These are phyloP conservation scores for Pristionchus maxplancki DNA, from an alignment of 2,888 invertebrate species.

Conservation along the genomic window DNA sequence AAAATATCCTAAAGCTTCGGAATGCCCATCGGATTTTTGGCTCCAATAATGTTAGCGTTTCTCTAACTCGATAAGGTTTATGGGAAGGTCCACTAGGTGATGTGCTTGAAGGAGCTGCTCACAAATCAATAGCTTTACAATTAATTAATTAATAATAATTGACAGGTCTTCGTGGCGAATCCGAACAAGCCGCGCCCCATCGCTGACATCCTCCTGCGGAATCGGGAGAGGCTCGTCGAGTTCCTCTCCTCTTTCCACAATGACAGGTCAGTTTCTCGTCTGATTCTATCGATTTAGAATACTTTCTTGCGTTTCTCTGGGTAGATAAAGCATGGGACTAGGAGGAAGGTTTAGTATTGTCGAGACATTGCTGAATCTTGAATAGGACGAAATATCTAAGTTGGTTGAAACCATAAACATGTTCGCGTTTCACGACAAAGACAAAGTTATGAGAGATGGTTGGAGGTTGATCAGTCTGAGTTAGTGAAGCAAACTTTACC, in stretches of 20 bases:
- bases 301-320: not conserved
- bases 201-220: constrained; percentile 96
- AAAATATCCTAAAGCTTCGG: too few relatives aligned
- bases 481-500: too few relatives aligned
- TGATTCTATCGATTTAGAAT: not conserved
- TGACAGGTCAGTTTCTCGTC: constrained; percentile 80
- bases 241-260: constrained; percentile 99
- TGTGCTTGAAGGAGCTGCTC: too few relatives aligned
- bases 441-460: not conserved
- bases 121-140: too few relatives aligned
- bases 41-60: too few relatives aligned
- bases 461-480: not conserved
- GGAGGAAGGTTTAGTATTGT: too few relatives aligned
- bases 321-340: not conserved
- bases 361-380: too few relatives aligned
- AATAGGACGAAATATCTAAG: too few relatives aligned
- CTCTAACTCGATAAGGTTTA: too few relatives aligned
- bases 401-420: too few relatives aligned
- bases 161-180: constrained; percentile 97
- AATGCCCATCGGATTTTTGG: too few relatives aligned
- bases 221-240: constrained; percentile 85
- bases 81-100: too few relatives aligned
- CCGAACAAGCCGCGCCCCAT: constrained; percentile 99
- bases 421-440: not conserved
- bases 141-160: constrained; percentile 37